Base-by-base conservation (phyloP, 2,888 invertebrate species). In the Limnephilus rhombicus region DNA sequence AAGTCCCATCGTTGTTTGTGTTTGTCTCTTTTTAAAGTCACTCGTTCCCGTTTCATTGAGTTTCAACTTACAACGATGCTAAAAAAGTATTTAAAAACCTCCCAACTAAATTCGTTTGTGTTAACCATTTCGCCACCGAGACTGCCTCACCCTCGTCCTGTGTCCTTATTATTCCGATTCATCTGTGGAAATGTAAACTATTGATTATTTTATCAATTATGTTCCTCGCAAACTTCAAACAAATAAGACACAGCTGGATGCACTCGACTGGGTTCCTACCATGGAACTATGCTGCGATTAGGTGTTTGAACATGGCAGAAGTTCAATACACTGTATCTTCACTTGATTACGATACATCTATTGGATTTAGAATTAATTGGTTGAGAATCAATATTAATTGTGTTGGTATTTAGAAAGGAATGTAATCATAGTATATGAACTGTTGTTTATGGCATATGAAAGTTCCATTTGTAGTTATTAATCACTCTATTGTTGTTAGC, bases 161-260 rank as follows among this genome's bases (percentile, higher is more conserved):
- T 24, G 2, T 24, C 24, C 24, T 9, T 68, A 2, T 68, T 68
- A 9, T 68, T 24, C 24, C 24, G 68, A 68, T 68, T 68, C 24
- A 68, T 68, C 68, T 68, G 24, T 68, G 68, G n/a, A 68, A 68
- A 68, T 68, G 68, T 18, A 68, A 68, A 68, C 68, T 68, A 68
- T 68, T 68, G 68, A 68, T 68, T 68, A 68, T 68, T 68, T 68
- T 68, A 68, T 68, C 68, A 68, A 68, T 68, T 68, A 68, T n/a
- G 68, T 68, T 24, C 18, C n/a, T 24, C 9, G 24, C 68, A n/a
- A 68, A 68, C 68, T 68, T 68, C 68, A 68, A 68, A 68, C 68
- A 68, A 68, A 68, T 68, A 24, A n/a, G 68, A n/a, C 9, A 68
- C 24, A 68, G 68, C 11, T 68, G 24, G 68, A n/a, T 68, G 68